These are phyloP conservation scores for Strigamia transsilvanica DNA, from an alignment of 2,888 invertebrate genomes.

Conservation along the genomic window DNA sequence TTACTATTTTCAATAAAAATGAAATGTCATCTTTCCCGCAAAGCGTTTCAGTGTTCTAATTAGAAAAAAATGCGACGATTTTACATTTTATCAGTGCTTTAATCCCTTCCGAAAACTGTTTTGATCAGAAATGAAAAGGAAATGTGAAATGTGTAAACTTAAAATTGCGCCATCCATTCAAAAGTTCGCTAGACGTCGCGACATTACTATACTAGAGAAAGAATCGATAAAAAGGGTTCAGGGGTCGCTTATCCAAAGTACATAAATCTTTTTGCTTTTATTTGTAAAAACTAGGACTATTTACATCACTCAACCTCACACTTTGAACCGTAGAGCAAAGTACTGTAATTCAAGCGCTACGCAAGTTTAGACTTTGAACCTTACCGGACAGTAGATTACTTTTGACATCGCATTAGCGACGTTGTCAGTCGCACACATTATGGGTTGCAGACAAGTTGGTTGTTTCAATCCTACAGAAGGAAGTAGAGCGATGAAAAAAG, in stretches of 20 bases:
- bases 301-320: slow-evolving; percentile 37
- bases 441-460: slow-evolving; percentile 5
- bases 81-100: neutral
- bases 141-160: neutral
- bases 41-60: neutral
- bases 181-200: slow-evolving; percentile 15
- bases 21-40: neutral
- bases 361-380: slow-evolving; percentile 20
- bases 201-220: neutral
- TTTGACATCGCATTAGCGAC: neutral
- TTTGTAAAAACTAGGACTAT: slow-evolving; percentile 27
- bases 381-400: neutral
- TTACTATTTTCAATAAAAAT: neutral
- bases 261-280: slow-evolving; percentile 12
- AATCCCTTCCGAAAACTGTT: neutral
- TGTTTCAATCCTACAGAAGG: slow-evolving; percentile 10
- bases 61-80: neutral
- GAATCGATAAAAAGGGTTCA: neutral
- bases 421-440: neutral
- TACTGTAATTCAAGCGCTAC: slow-evolving; percentile 24
- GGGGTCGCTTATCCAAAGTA: slow-evolving; percentile 27
- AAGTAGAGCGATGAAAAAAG: neutral
- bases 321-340: slow-evolving; percentile 20
- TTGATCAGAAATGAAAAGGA: neutral
- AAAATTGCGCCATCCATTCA: neutral